A percentile compares a stretch with the other conserved stretches of the same genome.
phyloP scores from a whole-genome alignment of 2,888 invertebrate species.

The Pollenia griseotomentosa region DNA sequence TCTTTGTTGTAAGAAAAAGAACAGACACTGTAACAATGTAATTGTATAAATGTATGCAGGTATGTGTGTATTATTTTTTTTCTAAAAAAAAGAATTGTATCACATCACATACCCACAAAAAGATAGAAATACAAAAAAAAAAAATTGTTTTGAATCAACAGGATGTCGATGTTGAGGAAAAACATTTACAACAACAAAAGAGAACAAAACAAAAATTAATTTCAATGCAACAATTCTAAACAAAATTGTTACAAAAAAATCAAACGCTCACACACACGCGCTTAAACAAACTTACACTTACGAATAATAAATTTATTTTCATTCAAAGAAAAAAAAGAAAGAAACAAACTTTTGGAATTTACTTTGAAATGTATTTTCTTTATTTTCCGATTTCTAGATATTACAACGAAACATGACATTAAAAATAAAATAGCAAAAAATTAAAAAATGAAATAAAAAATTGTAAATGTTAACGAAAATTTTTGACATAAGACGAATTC shows the following conservation, averaged over 20 bases:
- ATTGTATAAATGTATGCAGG: conserved; percentile 18
- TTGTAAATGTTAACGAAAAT: background rate
- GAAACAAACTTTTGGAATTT: conserved; percentile 39
- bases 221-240: conserved; percentile 67
- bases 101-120: conserved; percentile 16
- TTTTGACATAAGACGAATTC: background rate
- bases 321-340: background rate
- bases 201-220: conserved; percentile 68
- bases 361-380: conserved; percentile 53
- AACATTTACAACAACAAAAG: conserved; percentile 43
- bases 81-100: conserved; percentile 12
- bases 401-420: conserved; percentile 58
- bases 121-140: background rate
- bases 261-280: conserved; percentile 15
- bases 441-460: conserved; percentile 12
- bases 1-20: conserved; percentile 37
- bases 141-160: conserved; percentile 75
- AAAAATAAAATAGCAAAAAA: conserved; percentile 45
- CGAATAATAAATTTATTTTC: conserved; percentile 19
- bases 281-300: conserved; percentile 9
- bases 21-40: background rate
- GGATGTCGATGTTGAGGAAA: conserved; percentile 75
- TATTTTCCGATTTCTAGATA: conserved; percentile 46
- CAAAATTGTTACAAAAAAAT: conserved; percentile 61
- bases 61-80: conserved; percentile 20